phyloP scores from a whole-genome alignment of 2,113 vertebrate genomes.

The Nothobranchius furzeri region DNA sequence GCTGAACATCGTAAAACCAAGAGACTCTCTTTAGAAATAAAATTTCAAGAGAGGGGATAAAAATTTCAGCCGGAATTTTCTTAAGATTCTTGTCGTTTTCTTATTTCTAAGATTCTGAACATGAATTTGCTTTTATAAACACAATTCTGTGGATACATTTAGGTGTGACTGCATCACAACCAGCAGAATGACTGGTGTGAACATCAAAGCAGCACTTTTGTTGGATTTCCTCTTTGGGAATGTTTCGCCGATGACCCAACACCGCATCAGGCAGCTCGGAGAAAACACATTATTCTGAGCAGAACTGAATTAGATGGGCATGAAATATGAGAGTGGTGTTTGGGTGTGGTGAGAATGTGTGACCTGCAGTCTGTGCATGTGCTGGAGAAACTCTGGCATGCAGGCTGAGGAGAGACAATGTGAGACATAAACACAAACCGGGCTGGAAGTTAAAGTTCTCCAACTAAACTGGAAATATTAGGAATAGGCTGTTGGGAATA shows the following conservation, averaged over 20 bases:
- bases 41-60: too few relatives aligned
- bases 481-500: neutral
- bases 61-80: too few relatives aligned
- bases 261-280: constrained; percentile 25
- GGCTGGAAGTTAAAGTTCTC: too few relatives aligned
- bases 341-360: constrained; percentile 53
- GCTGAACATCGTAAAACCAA: too few relatives aligned
- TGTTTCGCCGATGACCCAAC: neutral
- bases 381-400: constrained; percentile 21
- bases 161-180: too few relatives aligned
- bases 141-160: too few relatives aligned
- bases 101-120: too few relatives aligned
- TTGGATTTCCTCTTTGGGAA: constrained; percentile 1
- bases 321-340: constrained; percentile 70
- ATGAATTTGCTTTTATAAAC: too few relatives aligned
- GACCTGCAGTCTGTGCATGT: constrained; percentile 18
- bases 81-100: too few relatives aligned
- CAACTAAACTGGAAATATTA: too few relatives aligned
- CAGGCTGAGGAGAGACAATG: constrained; percentile 23
- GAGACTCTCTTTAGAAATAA: too few relatives aligned
- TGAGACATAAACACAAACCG: too few relatives aligned
- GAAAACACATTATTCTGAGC: constrained; percentile 40
- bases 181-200: constrained; percentile 9
- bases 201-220: constrained; percentile 14
- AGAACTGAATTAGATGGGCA: constrained; percentile 29